Conservation (phyloP, 2,888 invertebrate species). For the Agonum fuliginosum region DNA sequence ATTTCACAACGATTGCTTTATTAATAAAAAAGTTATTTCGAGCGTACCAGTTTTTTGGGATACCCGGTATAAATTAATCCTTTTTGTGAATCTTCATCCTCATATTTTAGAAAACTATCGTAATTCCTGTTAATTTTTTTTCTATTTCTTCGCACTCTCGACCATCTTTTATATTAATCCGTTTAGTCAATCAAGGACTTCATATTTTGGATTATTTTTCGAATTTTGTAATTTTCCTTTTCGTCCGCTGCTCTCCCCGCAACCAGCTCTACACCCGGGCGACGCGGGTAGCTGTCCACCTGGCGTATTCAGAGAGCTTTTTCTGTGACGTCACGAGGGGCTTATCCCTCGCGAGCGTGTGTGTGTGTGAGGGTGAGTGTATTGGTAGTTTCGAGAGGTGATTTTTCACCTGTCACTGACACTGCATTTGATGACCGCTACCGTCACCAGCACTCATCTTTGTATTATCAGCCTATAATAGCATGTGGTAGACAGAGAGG, state of each 20-base stretch:
- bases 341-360: background rate
- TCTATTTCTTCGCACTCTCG: too few species aligned
- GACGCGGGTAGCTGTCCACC: background rate
- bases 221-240: too few species aligned
- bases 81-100: too few species aligned
- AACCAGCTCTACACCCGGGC: background rate
- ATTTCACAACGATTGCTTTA: too few species aligned
- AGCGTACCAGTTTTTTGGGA: too few species aligned
- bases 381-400: constrained; percentile 65
- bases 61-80: too few species aligned
- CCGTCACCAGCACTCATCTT: constrained; percentile 41
- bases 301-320: background rate
- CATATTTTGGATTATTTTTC: background rate
- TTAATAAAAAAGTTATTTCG: too few species aligned
- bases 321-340: background rate
- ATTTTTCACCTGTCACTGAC: constrained; percentile 68
- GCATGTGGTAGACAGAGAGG: background rate
- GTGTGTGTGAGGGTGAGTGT: background rate
- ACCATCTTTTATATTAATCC: background rate
- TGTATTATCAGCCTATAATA: constrained; percentile 40
- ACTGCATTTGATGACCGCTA: constrained; percentile 56
- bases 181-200: background rate
- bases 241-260: too few species aligned
- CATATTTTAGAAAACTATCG: too few species aligned
- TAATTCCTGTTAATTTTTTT: too few species aligned